Evolutionary conservation across 2,888 invertebrate species (phyloP).

Genomic region (Pherbina coryleti): DNA sequence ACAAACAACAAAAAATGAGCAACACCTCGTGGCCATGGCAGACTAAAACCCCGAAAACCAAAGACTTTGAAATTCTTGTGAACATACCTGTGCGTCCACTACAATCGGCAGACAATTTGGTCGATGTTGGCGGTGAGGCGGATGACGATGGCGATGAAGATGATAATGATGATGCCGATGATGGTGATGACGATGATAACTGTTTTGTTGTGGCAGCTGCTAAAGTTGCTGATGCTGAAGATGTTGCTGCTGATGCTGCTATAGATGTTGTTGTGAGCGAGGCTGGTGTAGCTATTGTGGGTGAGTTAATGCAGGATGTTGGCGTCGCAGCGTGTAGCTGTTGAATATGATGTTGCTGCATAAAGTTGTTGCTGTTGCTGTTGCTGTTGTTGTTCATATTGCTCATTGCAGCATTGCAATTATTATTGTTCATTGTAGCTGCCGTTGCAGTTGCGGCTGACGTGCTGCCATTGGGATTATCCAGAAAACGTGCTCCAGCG

Average conservation of each 20-base stretch:
- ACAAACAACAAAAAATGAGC: slow-evolving; percentile 26
- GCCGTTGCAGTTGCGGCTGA: slow-evolving; percentile 33
- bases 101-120: slow-evolving; percentile 72
- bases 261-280: slow-evolving; percentile 48
- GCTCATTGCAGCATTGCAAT: background rate
- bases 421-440: slow-evolving; percentile 32
- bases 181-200: background rate
- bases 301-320: slow-evolving; percentile 39
- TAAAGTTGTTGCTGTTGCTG: slow-evolving; percentile 41
- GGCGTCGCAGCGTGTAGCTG: slow-evolving; percentile 35
- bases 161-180: slow-evolving; percentile 53
- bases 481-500: slow-evolving; percentile 64
- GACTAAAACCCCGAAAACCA: slow-evolving; percentile 30
- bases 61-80: slow-evolving; percentile 55
- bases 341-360: slow-evolving; percentile 43
- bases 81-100: slow-evolving; percentile 75
- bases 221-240: slow-evolving; percentile 50
- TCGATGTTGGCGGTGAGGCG: slow-evolving; percentile 52
- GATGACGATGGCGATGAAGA: slow-evolving; percentile 24
- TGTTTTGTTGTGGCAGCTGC: slow-evolving; percentile 38
- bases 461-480: slow-evolving; percentile 54
- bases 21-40: slow-evolving; percentile 28
- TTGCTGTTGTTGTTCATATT: slow-evolving; percentile 16
- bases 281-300: slow-evolving; percentile 42
- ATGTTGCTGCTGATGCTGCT: slow-evolving; percentile 54